phyloP scores from a whole-genome alignment of 2,797 vertebrate species.

The Stomatorhinus walkeri region DNA sequence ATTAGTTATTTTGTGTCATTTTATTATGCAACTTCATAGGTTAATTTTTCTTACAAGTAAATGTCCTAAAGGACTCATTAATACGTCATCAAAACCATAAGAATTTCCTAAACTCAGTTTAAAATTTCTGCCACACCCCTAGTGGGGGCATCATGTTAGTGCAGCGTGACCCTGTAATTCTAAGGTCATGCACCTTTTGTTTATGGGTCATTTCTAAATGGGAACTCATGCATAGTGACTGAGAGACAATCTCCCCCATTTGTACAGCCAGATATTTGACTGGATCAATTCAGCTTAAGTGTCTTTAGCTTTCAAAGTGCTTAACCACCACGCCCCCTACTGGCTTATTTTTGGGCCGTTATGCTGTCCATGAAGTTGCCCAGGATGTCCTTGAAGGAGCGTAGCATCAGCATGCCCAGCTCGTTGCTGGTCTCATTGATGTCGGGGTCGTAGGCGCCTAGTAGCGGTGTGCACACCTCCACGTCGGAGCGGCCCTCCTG shows the following conservation, averaged over 20 bases:
- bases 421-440: slow-evolving; percentile 86
- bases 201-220: not conserved
- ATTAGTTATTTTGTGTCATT: not conserved
- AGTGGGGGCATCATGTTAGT: not conserved
- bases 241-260: not conserved
- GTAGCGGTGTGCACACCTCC: slow-evolving; percentile 72
- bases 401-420: slow-evolving; percentile 74
- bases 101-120: not conserved
- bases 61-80: not conserved
- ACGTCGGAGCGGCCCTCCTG: slow-evolving; percentile 65
- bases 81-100: not conserved
- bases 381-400: slow-evolving; percentile 73
- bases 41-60: not conserved
- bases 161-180: not conserved
- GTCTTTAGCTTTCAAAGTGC: not conserved
- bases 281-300: not conserved
- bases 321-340: not conserved
- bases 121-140: not conserved
- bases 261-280: not conserved
- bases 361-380: slow-evolving; percentile 67
- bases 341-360: slow-evolving; percentile 35
- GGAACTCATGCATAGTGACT: not conserved
- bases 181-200: not conserved
- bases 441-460: slow-evolving; percentile 79
- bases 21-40: not conserved